These are phyloP conservation scores for Turdus rufiventris DNA, from an alignment of 2,113 vertebrate genomes.

Conservation along the genomic window DNA sequence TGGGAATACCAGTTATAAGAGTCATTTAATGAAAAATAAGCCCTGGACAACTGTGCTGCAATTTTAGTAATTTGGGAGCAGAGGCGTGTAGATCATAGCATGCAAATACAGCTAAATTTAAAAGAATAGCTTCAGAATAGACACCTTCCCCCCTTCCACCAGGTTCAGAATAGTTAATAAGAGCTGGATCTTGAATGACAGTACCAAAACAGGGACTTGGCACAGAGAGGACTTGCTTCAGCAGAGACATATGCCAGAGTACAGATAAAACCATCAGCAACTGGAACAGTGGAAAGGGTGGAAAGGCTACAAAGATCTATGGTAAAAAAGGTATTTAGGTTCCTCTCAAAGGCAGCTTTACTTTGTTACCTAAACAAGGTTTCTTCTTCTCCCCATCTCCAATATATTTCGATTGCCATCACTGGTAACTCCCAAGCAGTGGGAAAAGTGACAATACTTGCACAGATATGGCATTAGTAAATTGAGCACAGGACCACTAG, in stretches of 20 bases:
- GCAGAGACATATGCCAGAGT: not conserved
- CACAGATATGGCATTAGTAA: not conserved
- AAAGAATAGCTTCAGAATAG: not conserved
- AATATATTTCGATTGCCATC: not conserved
- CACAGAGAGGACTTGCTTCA: not conserved
- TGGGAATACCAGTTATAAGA: slow-evolving; percentile 17
- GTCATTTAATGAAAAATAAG: slow-evolving; percentile 23
- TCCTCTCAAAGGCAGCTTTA: not conserved
- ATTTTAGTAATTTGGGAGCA: slow-evolving; percentile 30
- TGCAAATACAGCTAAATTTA: not conserved
- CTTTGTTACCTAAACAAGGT: not conserved
- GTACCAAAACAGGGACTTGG: not conserved
- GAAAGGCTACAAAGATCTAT: not conserved
- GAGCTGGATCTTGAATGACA: not conserved
- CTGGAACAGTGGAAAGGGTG: not conserved
- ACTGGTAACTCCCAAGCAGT: not conserved
- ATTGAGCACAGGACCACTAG: not conserved
- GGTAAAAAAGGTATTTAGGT: not conserved
- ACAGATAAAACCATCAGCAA: not conserved
- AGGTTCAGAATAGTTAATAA: not conserved
- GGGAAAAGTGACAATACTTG: not conserved
- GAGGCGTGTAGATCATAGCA: not conserved
- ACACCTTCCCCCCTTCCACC: not conserved
- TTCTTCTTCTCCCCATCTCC: not conserved
- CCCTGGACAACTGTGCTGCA: slow-evolving; percentile 5